Conservation (phyloP, 2,113 vertebrate species). For the Poeciliopsis turrubarensis region DNA sequence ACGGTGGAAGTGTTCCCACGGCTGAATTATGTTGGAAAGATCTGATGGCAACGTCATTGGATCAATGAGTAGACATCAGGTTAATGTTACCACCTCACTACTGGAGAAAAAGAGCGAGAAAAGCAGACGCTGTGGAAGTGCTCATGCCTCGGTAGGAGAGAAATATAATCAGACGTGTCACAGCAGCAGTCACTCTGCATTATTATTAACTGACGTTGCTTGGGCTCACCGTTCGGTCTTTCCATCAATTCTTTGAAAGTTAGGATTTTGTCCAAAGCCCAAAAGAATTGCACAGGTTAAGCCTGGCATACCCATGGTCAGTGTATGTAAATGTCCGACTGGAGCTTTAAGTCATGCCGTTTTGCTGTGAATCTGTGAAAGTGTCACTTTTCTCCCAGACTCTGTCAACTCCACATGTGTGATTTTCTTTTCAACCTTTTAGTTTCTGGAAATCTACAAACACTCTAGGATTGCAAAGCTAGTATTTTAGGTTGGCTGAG, state of each 20-base stretch:
- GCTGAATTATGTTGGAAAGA: background rate
- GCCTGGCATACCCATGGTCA: background rate
- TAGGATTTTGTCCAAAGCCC: background rate
- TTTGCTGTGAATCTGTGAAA: conserved; percentile 49
- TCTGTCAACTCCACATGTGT: conserved; percentile 28
- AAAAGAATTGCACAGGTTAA: background rate
- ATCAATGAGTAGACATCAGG: too few relatives aligned
- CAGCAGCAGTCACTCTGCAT: background rate
- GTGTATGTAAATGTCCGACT: background rate
- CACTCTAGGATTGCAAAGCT: conserved; percentile 46
- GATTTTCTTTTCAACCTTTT: conserved; percentile 39
- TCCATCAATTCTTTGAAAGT: background rate
- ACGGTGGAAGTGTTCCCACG: background rate
- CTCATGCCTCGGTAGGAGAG: background rate
- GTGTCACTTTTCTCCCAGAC: conserved; percentile 25
- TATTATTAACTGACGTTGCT: background rate
- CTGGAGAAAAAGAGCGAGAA: background rate
- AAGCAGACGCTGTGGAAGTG: background rate
- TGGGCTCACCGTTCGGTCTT: background rate
- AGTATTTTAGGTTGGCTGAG: conserved; percentile 52
- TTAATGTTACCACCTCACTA: background rate
- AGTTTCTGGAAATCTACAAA: conserved; percentile 24
- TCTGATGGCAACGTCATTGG: background rate
- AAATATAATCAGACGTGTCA: background rate
- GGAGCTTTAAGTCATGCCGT: conserved; percentile 20